A percentile compares a stretch with the other conserved stretches of the same genome.
These are phyloP conservation scores for Chaetoderma sp. DNA, from an alignment of 2,888 invertebrate genomes.

Conservation along the genomic window DNA sequence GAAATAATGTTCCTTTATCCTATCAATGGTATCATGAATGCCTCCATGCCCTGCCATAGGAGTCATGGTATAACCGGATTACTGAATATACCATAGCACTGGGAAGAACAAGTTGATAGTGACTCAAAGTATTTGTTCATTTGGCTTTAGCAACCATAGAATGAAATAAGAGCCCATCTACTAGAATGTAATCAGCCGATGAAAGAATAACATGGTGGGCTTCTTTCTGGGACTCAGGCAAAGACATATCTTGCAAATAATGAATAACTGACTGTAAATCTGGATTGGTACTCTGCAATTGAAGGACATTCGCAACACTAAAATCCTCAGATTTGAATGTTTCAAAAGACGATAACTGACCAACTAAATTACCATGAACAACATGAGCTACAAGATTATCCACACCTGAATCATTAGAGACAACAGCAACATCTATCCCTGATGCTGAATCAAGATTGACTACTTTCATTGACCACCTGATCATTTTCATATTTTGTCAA, in stretches of 20 bases:
- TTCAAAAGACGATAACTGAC: no score
- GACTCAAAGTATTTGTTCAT: slow-evolving; percentile 2
- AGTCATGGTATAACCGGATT: slow-evolving; percentile 3
- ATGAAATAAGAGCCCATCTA: slow-evolving; percentile 7
- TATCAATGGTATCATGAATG: slow-evolving; percentile 13
- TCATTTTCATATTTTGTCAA: no score
- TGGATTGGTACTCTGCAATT: slow-evolving; percentile 16
- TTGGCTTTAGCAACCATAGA: slow-evolving; percentile 15
- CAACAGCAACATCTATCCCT: no score
- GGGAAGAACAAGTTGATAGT: slow-evolving; percentile 15
- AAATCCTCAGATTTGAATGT: slow-evolving; percentile 1
- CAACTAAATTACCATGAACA: no score
- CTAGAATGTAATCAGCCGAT: slow-evolving; percentile 1
- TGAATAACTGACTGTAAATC: slow-evolving; percentile 18
- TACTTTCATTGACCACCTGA: no score
- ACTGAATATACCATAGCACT: neutral
- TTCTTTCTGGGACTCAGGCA: slow-evolving; percentile 29
- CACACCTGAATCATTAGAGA: no score
- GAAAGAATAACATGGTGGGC: slow-evolving; percentile 18
- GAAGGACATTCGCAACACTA: slow-evolving; percentile 8
- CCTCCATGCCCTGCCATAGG: slow-evolving; percentile 17
- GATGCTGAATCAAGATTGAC: no score
- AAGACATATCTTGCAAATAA: slow-evolving; percentile 5
- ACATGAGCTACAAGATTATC: no score
- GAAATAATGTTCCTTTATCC: slow-evolving; percentile 7